Conservation (phyloP, 2,113 vertebrate species). For the Sebastes fasciatus region DNA sequence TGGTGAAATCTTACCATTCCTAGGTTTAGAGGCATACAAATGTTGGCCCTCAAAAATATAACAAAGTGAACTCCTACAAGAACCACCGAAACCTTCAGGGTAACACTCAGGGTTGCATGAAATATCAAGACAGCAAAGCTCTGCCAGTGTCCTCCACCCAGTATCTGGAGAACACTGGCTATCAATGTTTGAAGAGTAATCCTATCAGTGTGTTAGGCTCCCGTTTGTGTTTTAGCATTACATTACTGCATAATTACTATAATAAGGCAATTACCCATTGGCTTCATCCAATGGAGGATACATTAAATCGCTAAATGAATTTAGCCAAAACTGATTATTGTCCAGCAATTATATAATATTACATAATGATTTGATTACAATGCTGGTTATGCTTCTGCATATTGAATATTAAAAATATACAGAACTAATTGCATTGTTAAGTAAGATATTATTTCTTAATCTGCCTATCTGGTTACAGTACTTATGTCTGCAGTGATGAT, state of each 20-base stretch:
- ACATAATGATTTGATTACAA: constrained; percentile 20
- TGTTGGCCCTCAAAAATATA: neutral
- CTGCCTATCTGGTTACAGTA: neutral
- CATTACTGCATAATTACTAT: constrained; percentile 20
- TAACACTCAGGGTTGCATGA: constrained; percentile 6
- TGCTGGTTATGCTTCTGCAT: constrained; percentile 5
- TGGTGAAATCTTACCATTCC: neutral
- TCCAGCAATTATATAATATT: constrained; percentile 16
- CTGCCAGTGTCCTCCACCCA: constrained; percentile 21
- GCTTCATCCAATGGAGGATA: constrained; percentile 7
- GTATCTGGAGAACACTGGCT: neutral
- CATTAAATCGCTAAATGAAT: constrained; percentile 1
- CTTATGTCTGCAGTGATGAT: neutral
- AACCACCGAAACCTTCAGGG: neutral
- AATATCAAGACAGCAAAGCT: constrained; percentile 4
- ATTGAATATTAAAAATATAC: constrained; percentile 4
- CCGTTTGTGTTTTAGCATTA: constrained; percentile 1
- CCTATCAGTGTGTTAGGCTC: constrained; percentile 2
- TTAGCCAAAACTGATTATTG: constrained; percentile 2
- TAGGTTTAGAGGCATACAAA: neutral
- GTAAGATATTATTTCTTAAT: neutral
- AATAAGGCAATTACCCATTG: constrained; percentile 2
- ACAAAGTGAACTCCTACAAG: neutral
- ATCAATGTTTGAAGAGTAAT: neutral
- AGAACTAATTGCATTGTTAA: neutral